phyloP scores from a whole-genome alignment of 2,113 vertebrate species.

The Malurus alboscapulatus region DNA sequence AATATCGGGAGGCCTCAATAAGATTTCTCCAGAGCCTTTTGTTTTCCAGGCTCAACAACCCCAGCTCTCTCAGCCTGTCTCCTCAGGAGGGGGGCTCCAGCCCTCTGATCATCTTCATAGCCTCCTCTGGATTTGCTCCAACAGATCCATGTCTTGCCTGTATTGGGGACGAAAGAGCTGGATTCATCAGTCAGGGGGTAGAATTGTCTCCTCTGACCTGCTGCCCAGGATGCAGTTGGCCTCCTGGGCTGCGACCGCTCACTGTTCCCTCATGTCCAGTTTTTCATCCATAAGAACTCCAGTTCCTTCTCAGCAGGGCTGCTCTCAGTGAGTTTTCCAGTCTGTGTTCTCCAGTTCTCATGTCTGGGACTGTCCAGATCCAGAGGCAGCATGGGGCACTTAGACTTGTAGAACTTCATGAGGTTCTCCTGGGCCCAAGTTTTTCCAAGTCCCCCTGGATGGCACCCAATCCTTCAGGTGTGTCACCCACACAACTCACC shows the following conservation, averaged over 20 bases:
- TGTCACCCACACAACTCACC: background rate
- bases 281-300: background rate
- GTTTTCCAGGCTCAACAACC: background rate
- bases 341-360: background rate
- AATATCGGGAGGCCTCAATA: background rate
- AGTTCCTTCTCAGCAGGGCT: background rate
- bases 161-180: background rate
- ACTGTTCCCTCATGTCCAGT: background rate
- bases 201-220: background rate
- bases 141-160: background rate
- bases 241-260: background rate
- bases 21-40: background rate
- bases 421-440: background rate
- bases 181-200: background rate
- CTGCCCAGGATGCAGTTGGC: background rate
- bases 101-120: background rate
- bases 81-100: background rate
- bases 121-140: background rate
- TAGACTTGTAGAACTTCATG: background rate
- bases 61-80: background rate
- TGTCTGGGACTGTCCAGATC: background rate
- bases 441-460: background rate
- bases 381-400: background rate
- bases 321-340: background rate
- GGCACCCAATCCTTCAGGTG: background rate